A percentile compares a stretch with the other conserved stretches of the same genome.
Conservation (phyloP, 2,797 vertebrate genomes). For the Rhincodon typus region DNA sequence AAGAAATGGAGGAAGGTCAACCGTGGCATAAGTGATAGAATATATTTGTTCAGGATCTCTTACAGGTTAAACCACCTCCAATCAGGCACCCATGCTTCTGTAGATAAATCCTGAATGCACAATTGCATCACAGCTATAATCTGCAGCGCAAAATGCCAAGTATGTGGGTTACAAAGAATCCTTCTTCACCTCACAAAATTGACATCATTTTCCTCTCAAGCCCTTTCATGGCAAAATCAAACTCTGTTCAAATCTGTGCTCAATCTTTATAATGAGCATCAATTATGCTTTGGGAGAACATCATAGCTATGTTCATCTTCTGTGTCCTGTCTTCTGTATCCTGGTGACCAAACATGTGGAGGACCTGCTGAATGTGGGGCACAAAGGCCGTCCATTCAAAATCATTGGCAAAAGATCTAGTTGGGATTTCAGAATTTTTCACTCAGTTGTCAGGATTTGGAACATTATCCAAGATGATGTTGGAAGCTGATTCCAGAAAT, state of each 20-base stretch:
- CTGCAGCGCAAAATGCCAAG: background rate
- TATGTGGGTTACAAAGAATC: background rate
- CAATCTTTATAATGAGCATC: background rate
- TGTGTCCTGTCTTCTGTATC: background rate
- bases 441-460: no score
- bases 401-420: no score
- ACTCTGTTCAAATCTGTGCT: background rate
- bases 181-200: background rate
- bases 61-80: background rate
- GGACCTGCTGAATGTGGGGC: background rate
- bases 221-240: background rate
- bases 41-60: background rate
- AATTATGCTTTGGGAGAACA: background rate
- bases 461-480: no score
- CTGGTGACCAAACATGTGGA: background rate
- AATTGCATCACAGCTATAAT: background rate
- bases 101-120: background rate
- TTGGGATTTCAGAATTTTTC: no score
- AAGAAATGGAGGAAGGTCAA: background rate
- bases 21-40: background rate
- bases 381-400: background rate
- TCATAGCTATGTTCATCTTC: background rate
- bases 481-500: no score
- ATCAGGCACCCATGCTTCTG: background rate
- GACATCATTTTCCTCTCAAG: background rate